These are phyloP conservation scores for Oncorhynchus tshawytscha DNA, from an alignment of 2,113 vertebrate species.

Conservation along the genomic window DNA sequence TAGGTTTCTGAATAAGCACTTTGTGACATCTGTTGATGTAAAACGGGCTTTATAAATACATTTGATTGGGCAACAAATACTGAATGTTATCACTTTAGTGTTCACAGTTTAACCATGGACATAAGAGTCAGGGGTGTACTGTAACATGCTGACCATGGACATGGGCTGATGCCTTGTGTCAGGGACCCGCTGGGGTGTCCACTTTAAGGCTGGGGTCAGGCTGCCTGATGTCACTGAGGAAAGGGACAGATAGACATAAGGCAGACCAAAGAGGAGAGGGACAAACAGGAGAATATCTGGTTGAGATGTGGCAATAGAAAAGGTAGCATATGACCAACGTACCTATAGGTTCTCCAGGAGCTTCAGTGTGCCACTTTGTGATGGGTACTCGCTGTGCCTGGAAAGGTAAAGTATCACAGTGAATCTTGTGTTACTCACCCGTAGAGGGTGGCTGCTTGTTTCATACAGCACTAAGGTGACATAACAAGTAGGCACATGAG, in stretches of 20 bases:
- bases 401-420: not conserved
- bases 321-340: not conserved
- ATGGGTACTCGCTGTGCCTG: constrained; percentile 72
- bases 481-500: not conserved
- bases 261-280: no score
- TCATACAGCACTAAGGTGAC: not conserved
- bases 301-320: no score
- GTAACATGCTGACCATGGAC: constrained; percentile 57
- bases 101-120: not conserved
- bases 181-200: constrained; percentile 66
- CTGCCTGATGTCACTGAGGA: constrained; percentile 29
- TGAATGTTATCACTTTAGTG: no score
- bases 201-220: constrained; percentile 30
- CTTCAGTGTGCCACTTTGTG: constrained; percentile 45
- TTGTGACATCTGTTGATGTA: no score
- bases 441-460: not conserved
- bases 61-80: no score
- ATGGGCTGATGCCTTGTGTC: constrained; percentile 58
- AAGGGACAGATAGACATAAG: not conserved
- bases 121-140: not conserved
- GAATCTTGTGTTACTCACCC: not conserved
- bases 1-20: no score
- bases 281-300: no score
- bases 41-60: no score
- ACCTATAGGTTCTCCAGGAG: not conserved